A percentile compares a stretch with the other conserved stretches of the same genome.
Conservation (phyloP, 2,113 vertebrate genomes). For the Takifugu bimaculatus region DNA sequence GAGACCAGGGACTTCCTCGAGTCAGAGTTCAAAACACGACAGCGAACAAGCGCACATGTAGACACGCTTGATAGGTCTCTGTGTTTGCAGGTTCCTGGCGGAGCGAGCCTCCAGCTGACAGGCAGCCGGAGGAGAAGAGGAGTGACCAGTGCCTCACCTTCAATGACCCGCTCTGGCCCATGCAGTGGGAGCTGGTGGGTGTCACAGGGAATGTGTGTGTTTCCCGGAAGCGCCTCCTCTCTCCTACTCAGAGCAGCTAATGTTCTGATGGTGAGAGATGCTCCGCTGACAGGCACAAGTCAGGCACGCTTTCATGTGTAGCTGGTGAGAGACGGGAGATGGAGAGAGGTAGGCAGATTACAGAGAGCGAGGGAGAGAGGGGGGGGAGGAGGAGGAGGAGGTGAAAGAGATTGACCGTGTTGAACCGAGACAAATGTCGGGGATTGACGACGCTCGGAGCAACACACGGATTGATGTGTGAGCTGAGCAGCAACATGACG, state of each 20-base stretch:
- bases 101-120: conserved; percentile 41
- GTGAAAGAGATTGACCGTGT: conserved; percentile 46
- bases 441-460: conserved; percentile 62
- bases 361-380: conserved; percentile 25
- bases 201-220: conserved; percentile 26
- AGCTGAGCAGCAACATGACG: conserved; percentile 40
- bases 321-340: conserved; percentile 39
- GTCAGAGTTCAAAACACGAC: conserved; percentile 56
- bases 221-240: conserved; percentile 29
- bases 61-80: conserved; percentile 37
- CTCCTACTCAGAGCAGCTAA: conserved; percentile 13
- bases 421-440: conserved; percentile 63
- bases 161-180: conserved; percentile 84
- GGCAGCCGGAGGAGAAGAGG: conserved; percentile 35
- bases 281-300: conserved; percentile 63
- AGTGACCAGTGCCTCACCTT: conserved; percentile 78
- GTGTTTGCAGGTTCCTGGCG: conserved; percentile 47
- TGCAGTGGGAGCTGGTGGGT: conserved; percentile 80
- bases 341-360: conserved; percentile 40
- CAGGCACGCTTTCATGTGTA: conserved; percentile 63
- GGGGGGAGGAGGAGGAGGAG: conserved; percentile 14
- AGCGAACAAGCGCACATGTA: conserved; percentile 16
- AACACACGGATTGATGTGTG: conserved; percentile 42
- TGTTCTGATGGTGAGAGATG: conserved; percentile 52
- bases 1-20: conserved; percentile 62